Base-by-base conservation (phyloP, 2,797 vertebrate species). In the Danio choprae region DNA sequence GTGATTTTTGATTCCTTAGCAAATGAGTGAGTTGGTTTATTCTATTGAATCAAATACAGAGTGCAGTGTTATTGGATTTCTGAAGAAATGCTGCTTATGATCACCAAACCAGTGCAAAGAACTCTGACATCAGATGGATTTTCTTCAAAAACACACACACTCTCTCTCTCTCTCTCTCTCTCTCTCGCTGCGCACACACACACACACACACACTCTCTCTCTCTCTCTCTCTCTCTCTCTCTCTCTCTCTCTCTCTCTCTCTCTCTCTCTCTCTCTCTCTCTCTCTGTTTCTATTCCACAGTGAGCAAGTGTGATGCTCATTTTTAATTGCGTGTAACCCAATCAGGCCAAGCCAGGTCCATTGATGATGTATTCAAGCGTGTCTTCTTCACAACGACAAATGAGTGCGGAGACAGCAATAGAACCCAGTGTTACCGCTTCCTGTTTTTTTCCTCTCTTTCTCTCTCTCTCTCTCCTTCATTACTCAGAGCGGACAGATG, bases 361-460 rank as follows among this genome's bases (percentile, higher is more conserved):
- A 40, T 46, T 56, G 76, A 44, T 67, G 62, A 67, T 46, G 55
- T 79, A 63, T 69, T 74, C 71, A 75, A 56, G 70, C 64, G 12
- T 53, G 63, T 53, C 74, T 79, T 83, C 70, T 79, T 83, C 71
- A 83, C 69, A 65, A 79, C 81, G 63, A 83, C 63, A 83, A 79
- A 83, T 62, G 70, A 79, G 76, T 15, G 40, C 48, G 50, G 53
- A 29, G 62, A 10, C 18, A 38, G 68, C 68, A 60, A 38, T 64
- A 5, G 22, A 72, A 41, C 36, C 5, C 5, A 7, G 63, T 4
- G 48, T 55, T 46, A 44, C 74, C 18, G 18, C 53, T 72, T 81
- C 20, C 75, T 78, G 81, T 74, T 79, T 38, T 69, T 62, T 55
- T 16, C 46, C 75, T 29, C 55, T 74, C 65, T 71, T 71, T 40